phyloP scores from a whole-genome alignment of 2,113 vertebrate genomes.

The Leucosticte australis region DNA sequence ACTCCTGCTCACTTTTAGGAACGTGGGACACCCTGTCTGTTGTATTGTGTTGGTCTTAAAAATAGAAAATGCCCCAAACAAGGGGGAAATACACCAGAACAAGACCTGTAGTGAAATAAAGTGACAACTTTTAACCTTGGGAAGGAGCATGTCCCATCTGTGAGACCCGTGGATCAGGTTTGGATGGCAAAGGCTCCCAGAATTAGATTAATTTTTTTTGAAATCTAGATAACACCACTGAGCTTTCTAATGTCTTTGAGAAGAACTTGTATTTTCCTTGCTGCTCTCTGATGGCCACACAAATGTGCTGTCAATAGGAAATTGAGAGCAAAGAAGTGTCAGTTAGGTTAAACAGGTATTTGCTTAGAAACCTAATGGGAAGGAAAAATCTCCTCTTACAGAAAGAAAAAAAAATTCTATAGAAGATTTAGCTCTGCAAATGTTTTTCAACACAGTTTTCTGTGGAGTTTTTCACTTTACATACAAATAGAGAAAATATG shows the following conservation, averaged over 20 bases:
- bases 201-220: not conserved
- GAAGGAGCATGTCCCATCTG: not conserved
- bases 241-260: not conserved
- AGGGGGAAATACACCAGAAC: not conserved
- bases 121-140: not conserved
- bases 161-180: not conserved
- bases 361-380: not conserved
- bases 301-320: not conserved
- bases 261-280: not conserved
- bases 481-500: not conserved
- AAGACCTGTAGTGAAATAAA: not conserved
- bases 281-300: not conserved
- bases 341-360: not conserved
- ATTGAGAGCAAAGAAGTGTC: rapidly evolving
- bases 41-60: not conserved
- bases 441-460: not conserved
- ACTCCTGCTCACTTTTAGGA: not conserved
- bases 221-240: not conserved
- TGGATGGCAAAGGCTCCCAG: not conserved
- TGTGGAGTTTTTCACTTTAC: not conserved
- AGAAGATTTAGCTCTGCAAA: not conserved
- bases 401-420: not conserved
- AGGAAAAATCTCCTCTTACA: not conserved
- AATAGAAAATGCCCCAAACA: not conserved
- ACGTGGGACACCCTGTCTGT: not conserved